Conservation (phyloP, 2,113 vertebrate species). For the Hemiscyllium ocellatum region DNA sequence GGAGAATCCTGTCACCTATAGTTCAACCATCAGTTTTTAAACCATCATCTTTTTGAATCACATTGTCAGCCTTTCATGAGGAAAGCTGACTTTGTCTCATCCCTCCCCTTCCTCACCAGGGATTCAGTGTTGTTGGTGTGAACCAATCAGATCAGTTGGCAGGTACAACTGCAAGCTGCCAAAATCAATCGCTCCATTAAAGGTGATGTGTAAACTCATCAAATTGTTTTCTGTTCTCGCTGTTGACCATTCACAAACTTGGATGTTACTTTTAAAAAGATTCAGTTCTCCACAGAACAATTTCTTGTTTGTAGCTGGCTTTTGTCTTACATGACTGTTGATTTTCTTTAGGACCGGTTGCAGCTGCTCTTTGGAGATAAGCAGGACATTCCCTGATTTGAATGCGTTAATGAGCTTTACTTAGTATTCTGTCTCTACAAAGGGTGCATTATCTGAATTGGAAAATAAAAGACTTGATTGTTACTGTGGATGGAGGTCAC, state of each 20-base stretch:
- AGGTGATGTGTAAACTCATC: background rate
- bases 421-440: background rate
- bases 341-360: background rate
- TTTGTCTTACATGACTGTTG: background rate
- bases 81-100: background rate
- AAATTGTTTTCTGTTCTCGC: background rate
- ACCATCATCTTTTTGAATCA: background rate
- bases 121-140: background rate
- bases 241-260: background rate
- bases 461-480: background rate
- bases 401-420: background rate
- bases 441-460: background rate
- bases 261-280: background rate
- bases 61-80: background rate
- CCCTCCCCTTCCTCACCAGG: background rate
- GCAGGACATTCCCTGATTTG: background rate
- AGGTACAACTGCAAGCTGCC: background rate
- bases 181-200: background rate
- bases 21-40: background rate
- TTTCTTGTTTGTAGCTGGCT: too few relatives aligned
- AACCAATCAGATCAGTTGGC: background rate
- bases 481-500: background rate
- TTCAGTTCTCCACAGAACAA: background rate
- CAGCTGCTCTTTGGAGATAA: constrained; percentile 1
- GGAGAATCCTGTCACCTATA: background rate